Percentiles rank a stretch among this genome's conserved stretches.
Conservation (phyloP, 2,113 vertebrate genomes). For the Thryonomys swinderianus region DNA sequence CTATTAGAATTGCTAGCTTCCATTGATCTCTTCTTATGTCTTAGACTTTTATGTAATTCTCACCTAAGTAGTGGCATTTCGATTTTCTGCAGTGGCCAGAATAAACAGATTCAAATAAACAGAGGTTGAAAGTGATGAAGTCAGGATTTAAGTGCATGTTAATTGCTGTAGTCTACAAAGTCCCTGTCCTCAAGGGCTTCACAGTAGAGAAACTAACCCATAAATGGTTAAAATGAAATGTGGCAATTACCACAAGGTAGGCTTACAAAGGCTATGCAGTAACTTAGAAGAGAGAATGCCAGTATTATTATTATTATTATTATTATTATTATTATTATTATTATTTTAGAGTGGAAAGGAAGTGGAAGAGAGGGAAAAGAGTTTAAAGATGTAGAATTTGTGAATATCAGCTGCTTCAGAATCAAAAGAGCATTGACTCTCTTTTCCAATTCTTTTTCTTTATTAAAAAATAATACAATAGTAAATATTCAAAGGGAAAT, state of each 20-base stretch:
- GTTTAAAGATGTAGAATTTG: not conserved
- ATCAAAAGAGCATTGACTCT: accelerated
- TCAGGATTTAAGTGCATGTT: not conserved
- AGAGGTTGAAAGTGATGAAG: not conserved
- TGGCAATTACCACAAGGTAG: not conserved
- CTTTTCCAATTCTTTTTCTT: not conserved
- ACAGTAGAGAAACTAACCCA: not conserved
- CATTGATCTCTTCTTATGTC: not conserved
- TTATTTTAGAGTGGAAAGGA: not conserved
- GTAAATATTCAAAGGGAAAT: too few relatives aligned
- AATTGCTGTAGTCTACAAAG: not conserved
- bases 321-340: not conserved
- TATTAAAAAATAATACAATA: too few relatives aligned
- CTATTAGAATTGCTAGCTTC: not conserved
- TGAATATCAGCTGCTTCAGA: not conserved
- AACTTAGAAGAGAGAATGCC: not conserved
- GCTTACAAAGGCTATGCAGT: not conserved
- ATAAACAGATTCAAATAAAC: not conserved
- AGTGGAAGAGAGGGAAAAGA: not conserved
- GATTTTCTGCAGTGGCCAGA: not conserved
- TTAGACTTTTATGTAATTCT: not conserved
- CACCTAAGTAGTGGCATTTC: not conserved
- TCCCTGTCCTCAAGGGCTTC: not conserved
- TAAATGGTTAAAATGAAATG: not conserved
- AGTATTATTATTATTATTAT: not conserved